Evolutionary conservation across 2,113 vertebrate genomes (phyloP).

Genomic region (Bubo blakistoni): DNA sequence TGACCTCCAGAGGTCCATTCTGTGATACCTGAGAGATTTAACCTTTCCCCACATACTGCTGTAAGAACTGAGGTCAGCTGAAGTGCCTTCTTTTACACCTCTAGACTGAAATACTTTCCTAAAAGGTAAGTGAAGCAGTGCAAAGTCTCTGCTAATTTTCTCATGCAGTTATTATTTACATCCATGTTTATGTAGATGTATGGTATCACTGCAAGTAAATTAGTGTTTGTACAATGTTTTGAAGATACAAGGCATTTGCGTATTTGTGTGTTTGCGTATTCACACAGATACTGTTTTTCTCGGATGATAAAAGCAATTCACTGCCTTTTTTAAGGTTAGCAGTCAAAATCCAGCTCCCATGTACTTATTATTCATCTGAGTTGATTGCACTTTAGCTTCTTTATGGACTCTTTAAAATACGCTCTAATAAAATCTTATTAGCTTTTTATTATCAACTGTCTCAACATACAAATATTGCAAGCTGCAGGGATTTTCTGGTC

Average conservation of each 20-base stretch:
- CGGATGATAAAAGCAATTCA: conserved; percentile 51
- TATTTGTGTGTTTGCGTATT: background rate
- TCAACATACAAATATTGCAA: conserved; percentile 39
- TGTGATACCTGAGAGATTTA: background rate
- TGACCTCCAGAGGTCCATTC: background rate
- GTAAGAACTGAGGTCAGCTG: background rate
- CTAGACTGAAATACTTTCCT: background rate
- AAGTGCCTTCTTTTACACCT: background rate
- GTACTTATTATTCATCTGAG: conserved; percentile 23
- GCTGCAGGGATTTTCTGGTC: conserved; percentile 36
- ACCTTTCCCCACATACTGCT: background rate
- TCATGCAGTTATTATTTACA: background rate
- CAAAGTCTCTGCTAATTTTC: background rate
- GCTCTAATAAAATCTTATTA: conserved; percentile 54
- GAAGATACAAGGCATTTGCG: background rate
- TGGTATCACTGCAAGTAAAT: background rate
- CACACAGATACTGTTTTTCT: background rate
- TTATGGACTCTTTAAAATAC: conserved; percentile 55
- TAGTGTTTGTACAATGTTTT: background rate
- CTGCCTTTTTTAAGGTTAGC: conserved; percentile 23
- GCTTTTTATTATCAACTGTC: conserved; percentile 38
- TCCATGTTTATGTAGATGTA: background rate
- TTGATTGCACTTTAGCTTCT: conserved; percentile 51
- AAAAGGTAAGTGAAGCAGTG: background rate
- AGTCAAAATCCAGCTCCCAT: conserved; percentile 21